Percentiles rank a stretch among this genome's conserved stretches.
These are phyloP conservation scores for Hydroisotoma schaefferi DNA, from an alignment of 2,888 invertebrate species.

Conservation along the genomic window DNA sequence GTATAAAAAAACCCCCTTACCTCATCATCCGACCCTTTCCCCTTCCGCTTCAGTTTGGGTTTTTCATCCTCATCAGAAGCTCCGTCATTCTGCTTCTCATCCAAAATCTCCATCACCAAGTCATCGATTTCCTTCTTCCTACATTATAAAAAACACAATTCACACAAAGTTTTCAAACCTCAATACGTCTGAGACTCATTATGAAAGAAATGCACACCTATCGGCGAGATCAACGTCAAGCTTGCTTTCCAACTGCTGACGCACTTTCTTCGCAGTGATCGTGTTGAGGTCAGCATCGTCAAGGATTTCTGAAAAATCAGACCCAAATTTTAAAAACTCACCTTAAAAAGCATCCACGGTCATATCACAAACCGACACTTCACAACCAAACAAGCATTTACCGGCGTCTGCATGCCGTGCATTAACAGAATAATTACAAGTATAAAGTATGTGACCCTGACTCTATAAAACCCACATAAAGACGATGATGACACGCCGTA, in stretches of 20 bases:
- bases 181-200: no score
- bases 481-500: no score
- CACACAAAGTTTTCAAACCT: no score
- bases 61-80: conserved; percentile 23
- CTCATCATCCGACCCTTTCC: neutral
- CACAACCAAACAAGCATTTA: no score
- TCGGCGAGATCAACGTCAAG: conserved; percentile 70
- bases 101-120: conserved; percentile 73
- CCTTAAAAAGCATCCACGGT: no score
- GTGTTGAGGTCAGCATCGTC: conserved; percentile 79
- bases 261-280: conserved; percentile 83
- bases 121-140: conserved; percentile 85
- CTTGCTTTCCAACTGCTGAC: conserved; percentile 77
- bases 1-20: no score
- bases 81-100: conserved; percentile 53
- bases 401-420: no score
- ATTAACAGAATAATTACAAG: no score
- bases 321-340: neutral
- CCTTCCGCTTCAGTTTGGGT: neutral
- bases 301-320: conserved; percentile 65
- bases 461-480: no score
- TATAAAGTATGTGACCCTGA: no score
- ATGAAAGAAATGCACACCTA: conserved; percentile 54
- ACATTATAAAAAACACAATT: conserved; percentile 35
- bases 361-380: no score